Evolutionary conservation across 2,113 vertebrate genomes (phyloP).

Genomic region (Bubo blakistoni): DNA sequence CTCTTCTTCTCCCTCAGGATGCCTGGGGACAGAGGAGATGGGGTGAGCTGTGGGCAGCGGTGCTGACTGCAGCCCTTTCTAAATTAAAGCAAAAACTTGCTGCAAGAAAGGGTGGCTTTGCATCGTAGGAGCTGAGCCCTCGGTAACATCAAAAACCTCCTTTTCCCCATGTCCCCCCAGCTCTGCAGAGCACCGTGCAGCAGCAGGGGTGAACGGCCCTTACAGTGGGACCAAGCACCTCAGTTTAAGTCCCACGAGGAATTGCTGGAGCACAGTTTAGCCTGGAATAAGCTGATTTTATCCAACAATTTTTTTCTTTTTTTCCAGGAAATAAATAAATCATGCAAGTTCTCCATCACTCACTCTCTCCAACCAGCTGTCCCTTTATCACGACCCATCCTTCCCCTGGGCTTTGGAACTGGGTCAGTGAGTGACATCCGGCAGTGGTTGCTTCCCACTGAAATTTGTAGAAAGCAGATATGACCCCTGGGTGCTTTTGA

Average conservation of each 20-base stretch:
- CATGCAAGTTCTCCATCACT: background rate
- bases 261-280: background rate
- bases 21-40: constrained; percentile 2
- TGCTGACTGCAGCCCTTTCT: background rate
- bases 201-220: background rate
- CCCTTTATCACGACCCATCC: background rate
- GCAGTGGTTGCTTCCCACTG: background rate
- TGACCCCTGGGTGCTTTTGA: background rate
- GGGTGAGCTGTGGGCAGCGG: background rate
- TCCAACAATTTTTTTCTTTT: background rate
- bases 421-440: background rate
- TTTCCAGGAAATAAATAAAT: background rate
- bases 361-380: background rate
- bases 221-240: background rate
- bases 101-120: background rate
- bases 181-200: background rate
- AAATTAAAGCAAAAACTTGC: background rate
- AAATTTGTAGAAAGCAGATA: constrained; percentile 34
- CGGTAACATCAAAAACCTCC: background rate
- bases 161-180: rapidly evolving
- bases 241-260: background rate
- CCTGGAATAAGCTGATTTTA: background rate
- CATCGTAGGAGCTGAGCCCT: background rate
- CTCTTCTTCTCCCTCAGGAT: constrained; percentile 38
- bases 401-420: constrained; percentile 21